Conservation (phyloP, 2,113 vertebrate genomes). For the Nesogale talazaci region DNA sequence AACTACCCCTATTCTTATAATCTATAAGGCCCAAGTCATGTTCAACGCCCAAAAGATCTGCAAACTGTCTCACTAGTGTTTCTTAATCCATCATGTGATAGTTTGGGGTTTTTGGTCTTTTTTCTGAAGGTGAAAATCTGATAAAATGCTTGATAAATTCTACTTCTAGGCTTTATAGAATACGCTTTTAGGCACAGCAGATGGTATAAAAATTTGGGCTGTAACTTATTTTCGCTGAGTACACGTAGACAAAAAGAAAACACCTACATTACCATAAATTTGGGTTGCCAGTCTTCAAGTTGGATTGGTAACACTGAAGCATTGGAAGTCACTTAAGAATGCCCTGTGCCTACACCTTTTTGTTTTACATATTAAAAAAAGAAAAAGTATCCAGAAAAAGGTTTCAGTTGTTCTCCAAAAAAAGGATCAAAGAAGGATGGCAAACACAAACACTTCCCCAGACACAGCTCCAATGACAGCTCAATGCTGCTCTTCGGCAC, state of each 20-base stretch:
- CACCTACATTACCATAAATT: neutral
- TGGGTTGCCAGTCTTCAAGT: neutral
- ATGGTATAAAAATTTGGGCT: no score
- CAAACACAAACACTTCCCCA: slow-evolving; percentile 2
- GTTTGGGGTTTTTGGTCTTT: no score
- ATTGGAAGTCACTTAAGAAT: neutral
- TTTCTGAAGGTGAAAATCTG: no score
- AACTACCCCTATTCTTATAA: no score
- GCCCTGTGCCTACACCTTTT: neutral
- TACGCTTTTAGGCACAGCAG: no score
- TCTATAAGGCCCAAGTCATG: no score
- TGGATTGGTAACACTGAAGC: neutral
- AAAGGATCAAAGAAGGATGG: slow-evolving; percentile 46
- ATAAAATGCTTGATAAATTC: no score
- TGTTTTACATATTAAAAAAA: slow-evolving; percentile 44
- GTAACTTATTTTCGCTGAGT: neutral
- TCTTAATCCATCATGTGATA: no score
- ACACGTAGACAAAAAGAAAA: neutral
- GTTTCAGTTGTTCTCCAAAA: slow-evolving; percentile 27
- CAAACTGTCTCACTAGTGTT: no score
- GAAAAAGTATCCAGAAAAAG: slow-evolving; percentile 26
- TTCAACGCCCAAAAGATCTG: no score
- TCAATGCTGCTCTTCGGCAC: neutral
- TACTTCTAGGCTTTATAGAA: no score
- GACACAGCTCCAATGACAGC: neutral